A percentile compares a stretch with the other conserved stretches of the same genome.
phyloP scores from a whole-genome alignment of 2,797 vertebrate genomes.

The Petrocephalus sullivani region DNA sequence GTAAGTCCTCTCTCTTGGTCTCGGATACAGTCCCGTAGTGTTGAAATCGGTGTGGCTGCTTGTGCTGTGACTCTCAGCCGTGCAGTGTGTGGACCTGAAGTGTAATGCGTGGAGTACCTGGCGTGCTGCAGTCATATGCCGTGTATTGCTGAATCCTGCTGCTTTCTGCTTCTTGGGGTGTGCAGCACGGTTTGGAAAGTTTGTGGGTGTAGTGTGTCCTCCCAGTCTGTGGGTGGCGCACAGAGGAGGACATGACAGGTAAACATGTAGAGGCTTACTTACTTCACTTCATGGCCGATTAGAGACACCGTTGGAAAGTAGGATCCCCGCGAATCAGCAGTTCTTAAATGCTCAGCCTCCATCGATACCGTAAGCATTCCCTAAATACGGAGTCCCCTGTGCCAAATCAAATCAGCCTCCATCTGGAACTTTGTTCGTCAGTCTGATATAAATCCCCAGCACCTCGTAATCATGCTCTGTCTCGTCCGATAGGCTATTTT shows the following conservation, averaged over 20 bases:
- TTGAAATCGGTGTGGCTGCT: neutral
- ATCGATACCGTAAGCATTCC: neutral
- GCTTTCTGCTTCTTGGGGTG: neutral
- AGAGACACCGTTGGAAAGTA: neutral
- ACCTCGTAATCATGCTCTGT: neutral
- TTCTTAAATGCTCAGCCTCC: neutral
- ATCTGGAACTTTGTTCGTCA: neutral
- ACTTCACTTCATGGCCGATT: neutral
- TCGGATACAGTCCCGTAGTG: neutral
- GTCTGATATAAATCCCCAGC: neutral
- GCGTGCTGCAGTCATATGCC: neutral
- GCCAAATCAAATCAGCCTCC: neutral
- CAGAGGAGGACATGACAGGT: neutral
- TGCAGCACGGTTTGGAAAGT: neutral
- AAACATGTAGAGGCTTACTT: neutral
- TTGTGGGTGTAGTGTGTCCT: neutral
- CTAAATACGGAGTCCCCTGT: neutral
- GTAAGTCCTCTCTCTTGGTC: constrained; percentile 51
- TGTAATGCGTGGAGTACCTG: neutral
- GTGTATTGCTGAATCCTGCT: neutral
- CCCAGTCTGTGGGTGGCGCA: neutral
- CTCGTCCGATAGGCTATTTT: neutral
- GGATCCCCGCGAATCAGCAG: neutral
- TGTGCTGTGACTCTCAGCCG: neutral
- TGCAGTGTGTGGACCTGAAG: neutral